These are phyloP conservation scores for Acrobasis repandana DNA, from an alignment of 2,888 invertebrate genomes.

Conservation along the genomic window DNA sequence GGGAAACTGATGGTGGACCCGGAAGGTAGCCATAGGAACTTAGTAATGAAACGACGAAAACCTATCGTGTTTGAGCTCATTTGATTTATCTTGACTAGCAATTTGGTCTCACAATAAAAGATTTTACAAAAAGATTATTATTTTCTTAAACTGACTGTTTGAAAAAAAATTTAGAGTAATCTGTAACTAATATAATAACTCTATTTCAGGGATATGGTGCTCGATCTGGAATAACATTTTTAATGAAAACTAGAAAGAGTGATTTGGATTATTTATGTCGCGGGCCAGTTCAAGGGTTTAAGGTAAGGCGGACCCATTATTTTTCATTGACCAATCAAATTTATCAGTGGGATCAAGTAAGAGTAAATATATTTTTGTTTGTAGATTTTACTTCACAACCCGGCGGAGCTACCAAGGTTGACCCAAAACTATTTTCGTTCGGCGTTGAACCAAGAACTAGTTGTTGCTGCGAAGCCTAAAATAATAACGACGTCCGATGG, in stretches of 20 bases:
- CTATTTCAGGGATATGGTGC: constrained; percentile 83
- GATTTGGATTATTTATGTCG: constrained; percentile 88
- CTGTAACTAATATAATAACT: too few relatives aligned
- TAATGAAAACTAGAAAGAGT: constrained; percentile 81
- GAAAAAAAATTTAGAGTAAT: too few relatives aligned
- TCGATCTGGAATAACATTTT: constrained; percentile 85
- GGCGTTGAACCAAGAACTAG: constrained; percentile 87
- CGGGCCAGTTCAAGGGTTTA: constrained; percentile 89
- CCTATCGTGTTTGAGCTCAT: too few relatives aligned
- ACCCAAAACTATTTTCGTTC: constrained; percentile 87
- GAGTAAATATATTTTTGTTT: constrained; percentile 27
- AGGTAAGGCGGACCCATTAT: constrained; percentile 64
- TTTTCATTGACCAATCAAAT: too few relatives aligned
- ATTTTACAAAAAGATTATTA: too few relatives aligned
- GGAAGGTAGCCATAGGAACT: too few relatives aligned
- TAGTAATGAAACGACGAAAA: too few relatives aligned
- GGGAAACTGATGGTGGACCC: too few relatives aligned
- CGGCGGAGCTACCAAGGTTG: constrained; percentile 86
- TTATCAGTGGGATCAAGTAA: neutral
- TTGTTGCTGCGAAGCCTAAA: constrained; percentile 88
- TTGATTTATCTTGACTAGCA: too few relatives aligned
- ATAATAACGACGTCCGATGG: constrained; percentile 89
- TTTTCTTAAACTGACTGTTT: too few relatives aligned
- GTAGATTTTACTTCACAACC: constrained; percentile 86
- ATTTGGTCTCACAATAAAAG: too few relatives aligned